Evolutionary conservation across 1,140 invertebrate species (phyloP), one percentile per base, ranked within the genome.

Genomic region (Gryon sp.): DNA sequence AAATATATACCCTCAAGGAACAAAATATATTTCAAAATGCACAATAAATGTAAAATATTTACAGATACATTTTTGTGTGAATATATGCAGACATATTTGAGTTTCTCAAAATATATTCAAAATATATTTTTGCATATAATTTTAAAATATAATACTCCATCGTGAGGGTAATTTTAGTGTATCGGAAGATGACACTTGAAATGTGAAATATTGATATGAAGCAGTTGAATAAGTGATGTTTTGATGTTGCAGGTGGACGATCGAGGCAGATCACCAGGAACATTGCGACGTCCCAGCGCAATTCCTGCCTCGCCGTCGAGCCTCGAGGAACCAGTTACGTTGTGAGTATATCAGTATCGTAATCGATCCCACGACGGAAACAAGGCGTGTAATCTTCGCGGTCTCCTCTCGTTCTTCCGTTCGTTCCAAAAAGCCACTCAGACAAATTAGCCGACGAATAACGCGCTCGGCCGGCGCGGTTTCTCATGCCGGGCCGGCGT

Each of bases 241-340:
- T n/a, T 26, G 34, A 22, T 72, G 41, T 76, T 68, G 14, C 70
- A 89, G 88, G 80, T 87, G 81, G 85, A 88, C 77, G 87, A 89
- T 72, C 82, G 84, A 81, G 86, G 86, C 43, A 86, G 85, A 82
- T 88, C 87, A 62, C 83, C 87, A 68, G 84, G 83, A 79, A 83
- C 83, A 62, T 83, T 82, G 80, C 82, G 87, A 84, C 87, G 86
- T 55, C 76, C 77, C 26, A 82, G 83, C 46, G 22, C 78, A 57
- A 81, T 88, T 43, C 84, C 84, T 50, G 80, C 83, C 52, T 84
- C 84, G 18, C 87, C 87, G 32, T 85, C 83, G 26, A 88, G 86
- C 78, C 84, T 86, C 48, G 87, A 89, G 65, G 87, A 88, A 77
- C 87, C 87, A 66, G 82, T 87, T 57, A 89, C 87, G 69, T 82